Base-by-base conservation (phyloP, 2,888 invertebrate genomes). In the Zootermopsis nevadensis region DNA sequence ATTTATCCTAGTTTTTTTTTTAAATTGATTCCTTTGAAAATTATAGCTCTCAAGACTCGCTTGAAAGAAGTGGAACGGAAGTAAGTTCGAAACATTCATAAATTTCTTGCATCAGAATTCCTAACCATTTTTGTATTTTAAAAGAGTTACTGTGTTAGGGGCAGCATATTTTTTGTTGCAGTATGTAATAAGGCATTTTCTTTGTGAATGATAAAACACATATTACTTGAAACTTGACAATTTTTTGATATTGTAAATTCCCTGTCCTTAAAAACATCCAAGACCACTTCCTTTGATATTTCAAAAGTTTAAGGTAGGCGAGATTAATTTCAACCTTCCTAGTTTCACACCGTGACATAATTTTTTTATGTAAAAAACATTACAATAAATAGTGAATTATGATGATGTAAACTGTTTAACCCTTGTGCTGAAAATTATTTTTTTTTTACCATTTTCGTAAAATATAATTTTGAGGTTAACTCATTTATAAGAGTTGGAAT, bases 111-210 rank as follows among this genome's bases (percentile, higher is more conserved):
- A 35, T 82, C 74, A 53, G 74, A 82, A 74, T 74, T 82, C 74
- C 35, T 82, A 74, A 82, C 60, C 69, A 38, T 82, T 82, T n/a
- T 82, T 82, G 81, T 81, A 81, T 72, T 81, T 72, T 55, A 60
- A 82, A 60, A 82, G 55, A 82, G 82, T 82, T 74, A 82, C 35
- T 82, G 74, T 74, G 48, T 82, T 82, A 76, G n/a, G 76, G 82
- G 82, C 76, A 82, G 74, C 74, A 82, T 82, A 82, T n/a, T 76
- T 82, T 82, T 82, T 82, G 82, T 82, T 82, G 76, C 82, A 82
- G 27, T 60, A 55, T 82, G 82, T 82, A 82, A 81, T 81, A 31
- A 82, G 74, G 38, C 82, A 82, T 82, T 82, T 82, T 82, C 82
- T 76, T 82, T 82, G 82, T 82, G 82, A 82, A 38, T 60, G 74